Conservation (phyloP, 2,113 vertebrate species). For the Podocnemis expansa region DNA sequence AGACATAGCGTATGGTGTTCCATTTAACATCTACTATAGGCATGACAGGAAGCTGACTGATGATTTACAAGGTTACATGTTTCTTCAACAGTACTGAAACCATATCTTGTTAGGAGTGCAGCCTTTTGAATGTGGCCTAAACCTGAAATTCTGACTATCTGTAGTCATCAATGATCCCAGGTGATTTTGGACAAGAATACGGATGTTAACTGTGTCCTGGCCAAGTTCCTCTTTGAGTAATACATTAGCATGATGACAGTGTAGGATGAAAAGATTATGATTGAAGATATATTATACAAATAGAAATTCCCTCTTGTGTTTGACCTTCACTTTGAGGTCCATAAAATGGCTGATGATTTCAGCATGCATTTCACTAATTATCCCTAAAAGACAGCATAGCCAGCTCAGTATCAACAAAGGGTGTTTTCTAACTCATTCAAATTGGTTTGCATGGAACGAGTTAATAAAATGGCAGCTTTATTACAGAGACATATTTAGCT, state of each 20-base stretch:
- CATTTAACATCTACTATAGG: not conserved
- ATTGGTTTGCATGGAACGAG: slow-evolving; percentile 2
- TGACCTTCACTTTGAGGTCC: not conserved
- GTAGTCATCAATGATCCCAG: not conserved
- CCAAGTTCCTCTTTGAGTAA: not conserved
- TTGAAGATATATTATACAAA: not conserved
- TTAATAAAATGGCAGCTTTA: slow-evolving; percentile 15
- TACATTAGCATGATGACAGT: not conserved
- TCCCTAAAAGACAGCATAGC: not conserved
- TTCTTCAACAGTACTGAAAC: not conserved
- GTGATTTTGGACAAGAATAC: not conserved
- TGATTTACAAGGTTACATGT: not conserved
- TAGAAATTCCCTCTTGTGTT: not conserved
- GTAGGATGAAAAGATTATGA: not conserved
- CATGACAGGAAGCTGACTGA: not conserved
- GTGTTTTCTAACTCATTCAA: not conserved
- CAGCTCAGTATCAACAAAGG: not conserved
- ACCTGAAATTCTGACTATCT: not conserved
- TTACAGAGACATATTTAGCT: slow-evolving; percentile 26
- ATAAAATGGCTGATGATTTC: slow-evolving; percentile 15
- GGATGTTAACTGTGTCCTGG: not conserved
- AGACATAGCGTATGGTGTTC: not conserved
- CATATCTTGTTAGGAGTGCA: not conserved
- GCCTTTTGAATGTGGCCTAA: not conserved
- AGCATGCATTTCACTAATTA: not conserved